A percentile compares a stretch with the other conserved stretches of the same genome.
Conservation (phyloP, 2,888 invertebrate species). For the Diploptera punctata region DNA sequence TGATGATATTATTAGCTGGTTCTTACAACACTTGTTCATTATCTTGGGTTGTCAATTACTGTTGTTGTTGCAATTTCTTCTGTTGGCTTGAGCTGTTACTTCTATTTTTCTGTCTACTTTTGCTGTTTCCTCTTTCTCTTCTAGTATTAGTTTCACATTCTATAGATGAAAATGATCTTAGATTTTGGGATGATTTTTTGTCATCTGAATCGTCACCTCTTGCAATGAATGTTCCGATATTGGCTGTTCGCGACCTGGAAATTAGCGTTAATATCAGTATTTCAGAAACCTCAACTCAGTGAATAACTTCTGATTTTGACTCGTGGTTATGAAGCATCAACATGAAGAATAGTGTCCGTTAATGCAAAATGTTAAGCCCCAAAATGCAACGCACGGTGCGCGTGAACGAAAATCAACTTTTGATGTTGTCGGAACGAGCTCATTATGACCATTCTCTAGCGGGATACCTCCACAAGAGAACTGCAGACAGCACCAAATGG, state of each 20-base stretch:
- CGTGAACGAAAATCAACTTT: constrained; percentile 83
- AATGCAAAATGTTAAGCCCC: constrained; percentile 33
- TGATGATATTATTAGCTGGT: background rate
- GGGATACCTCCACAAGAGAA: constrained; percentile 85
- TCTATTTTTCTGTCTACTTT: constrained; percentile 24
- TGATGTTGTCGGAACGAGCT: constrained; percentile 86
- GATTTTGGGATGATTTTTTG: background rate
- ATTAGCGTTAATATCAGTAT: background rate
- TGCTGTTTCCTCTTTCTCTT: constrained; percentile 26
- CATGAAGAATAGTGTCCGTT: background rate
- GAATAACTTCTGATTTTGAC: too few relatives aligned
- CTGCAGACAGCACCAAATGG: constrained; percentile 88
- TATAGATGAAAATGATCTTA: constrained; percentile 22
- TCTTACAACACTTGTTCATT: background rate
- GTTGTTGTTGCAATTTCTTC: background rate
- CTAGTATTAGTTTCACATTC: constrained; percentile 26
- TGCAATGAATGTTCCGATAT: background rate
- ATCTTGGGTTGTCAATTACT: constrained; percentile 3
- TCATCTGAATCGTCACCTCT: background rate
- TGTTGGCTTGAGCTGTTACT: constrained; percentile 23
- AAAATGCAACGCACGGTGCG: constrained; percentile 82
- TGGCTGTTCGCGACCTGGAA: background rate
- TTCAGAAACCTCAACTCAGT: background rate
- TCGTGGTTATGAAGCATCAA: too few relatives aligned
- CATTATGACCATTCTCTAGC: constrained; percentile 82